Base-by-base conservation (phyloP, 2,797 vertebrate genomes). In the Gallinago nigripennis region DNA sequence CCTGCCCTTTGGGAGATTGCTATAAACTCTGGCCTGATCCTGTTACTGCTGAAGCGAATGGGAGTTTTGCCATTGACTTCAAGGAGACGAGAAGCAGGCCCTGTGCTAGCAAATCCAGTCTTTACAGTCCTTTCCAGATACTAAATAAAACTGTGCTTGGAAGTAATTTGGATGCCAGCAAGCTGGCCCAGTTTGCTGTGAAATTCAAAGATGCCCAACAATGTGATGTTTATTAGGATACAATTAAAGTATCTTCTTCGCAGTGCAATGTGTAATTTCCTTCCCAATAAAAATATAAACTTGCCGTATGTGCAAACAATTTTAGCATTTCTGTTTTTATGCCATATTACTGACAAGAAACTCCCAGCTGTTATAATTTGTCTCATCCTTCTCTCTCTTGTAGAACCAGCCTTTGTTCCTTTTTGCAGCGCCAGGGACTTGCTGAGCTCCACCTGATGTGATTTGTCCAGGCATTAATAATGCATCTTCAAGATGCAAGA, bases 381-480 rank as follows among this genome's bases (percentile, higher is more conserved):
- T 98, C 97, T 98, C 97, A 97, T 98, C 98, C 97, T 84, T 97
- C 53, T 96, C 95, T 96, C 95, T 94, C 97, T 97, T 98, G 98
- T 98, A 98, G 96, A 97, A 98, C 93, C 95, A 96, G 98, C 93
- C 97, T 98, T 98, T 98, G 97, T 98, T 98, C 98, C 97, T 97
- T 98, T 97, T 97, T 93, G 94, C 97, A 94, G 97, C 97, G 98
- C 98, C 98, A 98, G 97, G 97, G 97, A 98, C 98, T 98, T 98
- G 98, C 98, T 98, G 98, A 93, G 97, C 96, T 98, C 98, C 98
- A 98, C 98, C 98, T 98, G 98, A 98, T 98, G 98, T 97, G 98
- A 98, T 98, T 98, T 98, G 98, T 98, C 98, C 97, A 97, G 97
- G 98, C 98, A 98, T 98, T 98, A 98, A 98, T 98, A 98, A 98